Evolutionary conservation across 2,797 vertebrate genomes (phyloP), one percentile per base, ranked within the genome.

Genomic region (Phrynocephalus guinanensis): DNA sequence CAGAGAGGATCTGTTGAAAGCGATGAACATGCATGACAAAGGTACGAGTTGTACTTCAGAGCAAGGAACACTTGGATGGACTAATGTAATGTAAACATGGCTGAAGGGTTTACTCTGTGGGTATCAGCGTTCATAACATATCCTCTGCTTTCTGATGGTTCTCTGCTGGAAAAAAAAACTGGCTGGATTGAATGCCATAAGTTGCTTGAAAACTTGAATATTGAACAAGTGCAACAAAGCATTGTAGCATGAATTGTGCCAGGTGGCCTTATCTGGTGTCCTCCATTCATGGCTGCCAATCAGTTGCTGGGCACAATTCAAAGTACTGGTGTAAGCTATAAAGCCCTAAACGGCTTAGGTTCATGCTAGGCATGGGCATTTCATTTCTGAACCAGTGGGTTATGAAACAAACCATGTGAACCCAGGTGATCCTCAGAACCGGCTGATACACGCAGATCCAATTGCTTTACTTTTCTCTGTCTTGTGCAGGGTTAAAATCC

Each of bases 21-120:
- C 95, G 87, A 94, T 99, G 87, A 96, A 98, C 85, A 97, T 99
- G 98, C 96, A 98, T 0, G 94, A 98, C 89, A 97, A 98, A 98
- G 98, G 99, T 99, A 93, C 79, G 79, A 22, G 3, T 68, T 52
- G 26, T 70, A 5, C 2, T 44, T 73, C 28, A 28, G 2, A 67
- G 38, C n/a, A 48, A 66, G 2, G 26, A 24, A 60, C 8, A 5
- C 3, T 77, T 87, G 73, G 30, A 11, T 83, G 10, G n/a, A 16
- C 16, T 68, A 3, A 67, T 6, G 1, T 52, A 3, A 30, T 3
- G 1, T 18, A 48, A 52, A 33, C 30, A n/a, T 20, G 56, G 44
- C 24, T 33, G 11, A 24, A 72, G 13, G 24, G 48, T 3, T 22
- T 24, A 16, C 30, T 72, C 2, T 63, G 22, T 11, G 9, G 28